Percentiles rank a stretch among this genome's conserved stretches.
Evolutionary conservation across 2,797 vertebrate species (phyloP).

Genomic region (Mastacembelus armatus): DNA sequence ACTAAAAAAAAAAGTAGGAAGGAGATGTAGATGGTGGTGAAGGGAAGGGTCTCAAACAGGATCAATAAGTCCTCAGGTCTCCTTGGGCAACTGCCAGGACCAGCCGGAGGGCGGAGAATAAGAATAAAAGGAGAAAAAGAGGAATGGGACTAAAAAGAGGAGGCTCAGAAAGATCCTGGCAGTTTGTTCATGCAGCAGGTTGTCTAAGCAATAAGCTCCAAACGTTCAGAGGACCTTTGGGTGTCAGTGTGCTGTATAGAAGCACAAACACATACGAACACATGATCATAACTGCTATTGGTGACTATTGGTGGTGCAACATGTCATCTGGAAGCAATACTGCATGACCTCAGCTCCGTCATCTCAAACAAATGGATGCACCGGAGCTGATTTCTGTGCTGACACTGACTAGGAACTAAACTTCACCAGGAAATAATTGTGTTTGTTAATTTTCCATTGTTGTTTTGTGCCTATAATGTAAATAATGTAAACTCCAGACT

Average conservation of each 20-base stretch:
- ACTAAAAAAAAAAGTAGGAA: conserved; percentile 13
- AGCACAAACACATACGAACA: no score
- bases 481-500: conserved; percentile 30
- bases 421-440: no score
- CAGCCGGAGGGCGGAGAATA: conserved; percentile 54
- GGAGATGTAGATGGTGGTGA: conserved; percentile 23
- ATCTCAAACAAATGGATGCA: no score
- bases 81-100: conserved; percentile 76
- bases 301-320: no score
- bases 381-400: neutral
- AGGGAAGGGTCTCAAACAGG: conserved; percentile 61
- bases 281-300: no score
- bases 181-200: no score
- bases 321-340: no score
- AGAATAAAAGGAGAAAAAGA: conserved; percentile 51
- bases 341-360: no score
- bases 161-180: conserved; percentile 47
- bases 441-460: neutral
- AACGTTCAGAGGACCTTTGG: no score
- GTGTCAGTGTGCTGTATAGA: no score
- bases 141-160: conserved; percentile 66
- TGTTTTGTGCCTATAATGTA: conserved; percentile 22
- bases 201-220: no score
- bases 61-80: conserved; percentile 69
- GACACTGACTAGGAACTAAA: no score